A percentile compares a stretch with the other conserved stretches of the same genome.
These are phyloP conservation scores for Arvicanthis niloticus DNA, from an alignment of 2,113 vertebrate genomes.

Conservation along the genomic window DNA sequence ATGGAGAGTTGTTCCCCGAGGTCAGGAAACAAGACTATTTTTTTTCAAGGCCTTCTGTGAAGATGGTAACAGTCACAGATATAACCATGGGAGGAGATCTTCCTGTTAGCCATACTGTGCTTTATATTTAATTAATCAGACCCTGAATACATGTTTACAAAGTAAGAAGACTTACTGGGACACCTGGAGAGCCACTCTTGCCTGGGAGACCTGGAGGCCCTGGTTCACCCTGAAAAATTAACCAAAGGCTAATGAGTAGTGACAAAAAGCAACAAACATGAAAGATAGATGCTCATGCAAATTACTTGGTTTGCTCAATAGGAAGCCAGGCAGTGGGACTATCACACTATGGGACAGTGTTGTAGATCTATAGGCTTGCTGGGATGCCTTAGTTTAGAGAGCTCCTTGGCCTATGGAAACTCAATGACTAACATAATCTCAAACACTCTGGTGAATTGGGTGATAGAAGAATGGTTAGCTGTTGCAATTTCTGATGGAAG, in stretches of 20 bases:
- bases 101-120: background rate
- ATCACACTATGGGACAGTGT: background rate
- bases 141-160: conserved; percentile 18
- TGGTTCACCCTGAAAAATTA: conserved; percentile 89
- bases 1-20: background rate
- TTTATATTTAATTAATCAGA: conserved; percentile 5
- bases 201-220: conserved; percentile 91
- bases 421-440: conserved; percentile 27
- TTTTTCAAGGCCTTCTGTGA: conserved; percentile 22
- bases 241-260: conserved; percentile 44
- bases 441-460: background rate
- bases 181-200: conserved; percentile 85
- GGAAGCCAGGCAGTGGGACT: background rate
- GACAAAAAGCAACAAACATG: conserved; percentile 22
- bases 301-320: background rate
- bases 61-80: background rate
- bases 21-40: conserved; percentile 53
- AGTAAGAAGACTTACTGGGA: conserved; percentile 86
- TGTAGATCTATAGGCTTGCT: background rate
- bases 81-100: conserved; percentile 10
- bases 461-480: conserved; percentile 11
- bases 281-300: background rate
- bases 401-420: background rate
- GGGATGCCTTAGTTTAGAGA: conserved; percentile 26
- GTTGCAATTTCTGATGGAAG: conserved; percentile 34